Evolutionary conservation across 1,140 invertebrate genomes (phyloP), one percentile per base, ranked within the genome.

Genomic region (Zaprionus kolodkinae): DNA sequence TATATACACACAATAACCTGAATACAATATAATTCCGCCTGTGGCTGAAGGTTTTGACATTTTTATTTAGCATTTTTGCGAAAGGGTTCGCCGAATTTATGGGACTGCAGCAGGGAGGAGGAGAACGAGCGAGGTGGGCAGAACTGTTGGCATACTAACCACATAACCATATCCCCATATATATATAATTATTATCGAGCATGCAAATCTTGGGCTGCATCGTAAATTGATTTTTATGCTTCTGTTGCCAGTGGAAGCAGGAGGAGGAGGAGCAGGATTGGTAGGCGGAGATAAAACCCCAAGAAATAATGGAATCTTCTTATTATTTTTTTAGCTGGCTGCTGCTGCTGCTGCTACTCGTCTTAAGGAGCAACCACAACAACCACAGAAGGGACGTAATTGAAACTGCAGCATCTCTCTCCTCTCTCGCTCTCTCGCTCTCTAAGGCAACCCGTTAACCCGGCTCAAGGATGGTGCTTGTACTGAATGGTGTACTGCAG

Each of bases 401-500:
- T 72, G 63, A 74, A 88, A 88, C 69, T 69, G 83, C 79, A 81
- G 45, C 40, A 40, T n/a, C 38, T 15, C 40, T n/a, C 57, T 59
- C 15, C 25, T 21, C 0, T 48, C 17, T 48, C 9, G 10, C 17
- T 25, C 15, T 48, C 7, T 48, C 15, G n/a, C n/a, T n/a, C n/a
- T n/a, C n/a, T n/a, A n/a, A n/a, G n/a, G n/a, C n/a, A n/a, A n/a
- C 17, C 7, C 35, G 45, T 61, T 61, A 61, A 61, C 59, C 36
- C 6, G 6, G 15, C 12, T 52, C 10, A 10, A 69, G 93, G 79
- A 98, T 98, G 97, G 97, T 97, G 93, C 94, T 98, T 85, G 95
- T 97, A 79, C 94, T 98, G 90, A 97, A 97, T 93, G 97, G 97
- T 68, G 96, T 97, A 74, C 94, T 97, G 64, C 95, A 97, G 90